Percentiles rank a stretch among this genome's conserved stretches.
phyloP scores from a whole-genome alignment of 1,140 invertebrate species.

The Coptotermes formosanus region DNA sequence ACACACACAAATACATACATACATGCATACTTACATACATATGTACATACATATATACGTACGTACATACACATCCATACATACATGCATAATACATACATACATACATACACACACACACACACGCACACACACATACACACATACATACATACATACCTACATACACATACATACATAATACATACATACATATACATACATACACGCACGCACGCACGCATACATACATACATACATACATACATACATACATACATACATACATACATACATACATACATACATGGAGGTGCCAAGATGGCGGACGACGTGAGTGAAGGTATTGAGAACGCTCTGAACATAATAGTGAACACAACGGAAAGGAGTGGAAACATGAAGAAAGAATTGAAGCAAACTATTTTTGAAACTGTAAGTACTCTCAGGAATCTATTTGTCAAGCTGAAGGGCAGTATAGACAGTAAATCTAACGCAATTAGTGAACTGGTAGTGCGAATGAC shows the following conservation, averaged over 20 bases:
- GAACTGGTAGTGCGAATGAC: too few relatives aligned
- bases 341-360: too few relatives aligned
- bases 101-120: background rate
- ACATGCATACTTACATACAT: background rate
- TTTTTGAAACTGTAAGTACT: too few relatives aligned
- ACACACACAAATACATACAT: too few relatives aligned
- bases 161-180: background rate
- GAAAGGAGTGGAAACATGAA: too few relatives aligned
- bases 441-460: too few relatives aligned
- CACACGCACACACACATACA: background rate
- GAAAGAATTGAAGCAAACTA: too few relatives aligned
- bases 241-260: conserved; percentile 22
- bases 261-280: conserved; percentile 19
- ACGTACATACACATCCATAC: background rate
- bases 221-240: conserved; percentile 7
- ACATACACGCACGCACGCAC: background rate
- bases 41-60: background rate
- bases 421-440: too few relatives aligned
- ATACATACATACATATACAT: conserved; percentile 10
- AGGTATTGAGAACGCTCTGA: too few relatives aligned
- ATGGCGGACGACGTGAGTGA: background rate
- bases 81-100: background rate
- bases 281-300: background rate
- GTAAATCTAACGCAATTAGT: too few relatives aligned
- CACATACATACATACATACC: background rate